Evolutionary conservation across 2,113 vertebrate genomes (phyloP).

Genomic region (Ploceus nigricollis): DNA sequence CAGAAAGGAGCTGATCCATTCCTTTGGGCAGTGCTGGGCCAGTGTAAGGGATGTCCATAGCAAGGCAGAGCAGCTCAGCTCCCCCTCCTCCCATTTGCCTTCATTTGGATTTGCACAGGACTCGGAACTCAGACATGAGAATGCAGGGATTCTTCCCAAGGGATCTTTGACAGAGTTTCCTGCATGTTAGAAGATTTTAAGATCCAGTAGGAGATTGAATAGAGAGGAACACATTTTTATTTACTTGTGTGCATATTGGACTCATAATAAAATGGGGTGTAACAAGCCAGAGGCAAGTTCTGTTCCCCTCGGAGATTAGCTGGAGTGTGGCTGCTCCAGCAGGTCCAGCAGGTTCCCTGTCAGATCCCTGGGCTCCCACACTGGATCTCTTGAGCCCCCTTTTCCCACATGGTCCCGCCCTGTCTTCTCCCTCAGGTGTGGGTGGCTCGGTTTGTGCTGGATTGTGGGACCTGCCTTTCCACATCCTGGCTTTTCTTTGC

Average conservation of each 20-base stretch:
- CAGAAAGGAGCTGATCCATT: background rate
- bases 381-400: background rate
- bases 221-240: background rate
- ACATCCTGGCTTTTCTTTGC: background rate
- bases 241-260: background rate
- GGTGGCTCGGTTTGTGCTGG: background rate
- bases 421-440: background rate
- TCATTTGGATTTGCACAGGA: background rate
- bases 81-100: background rate
- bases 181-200: background rate
- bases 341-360: slow-evolving; percentile 46
- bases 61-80: background rate
- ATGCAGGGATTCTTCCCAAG: background rate
- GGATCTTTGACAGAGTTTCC: background rate
- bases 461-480: background rate
- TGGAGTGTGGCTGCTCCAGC: background rate
- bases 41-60: fast-evolving
- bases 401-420: background rate
- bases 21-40: background rate
- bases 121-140: background rate
- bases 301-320: background rate
- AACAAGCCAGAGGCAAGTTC: slow-evolving; percentile 27
- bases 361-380: slow-evolving; percentile 16
- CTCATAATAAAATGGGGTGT: background rate
- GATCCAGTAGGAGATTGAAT: background rate